Conservation (phyloP, 2,797 vertebrate genomes). For the Rhinatrema bivittatum region DNA sequence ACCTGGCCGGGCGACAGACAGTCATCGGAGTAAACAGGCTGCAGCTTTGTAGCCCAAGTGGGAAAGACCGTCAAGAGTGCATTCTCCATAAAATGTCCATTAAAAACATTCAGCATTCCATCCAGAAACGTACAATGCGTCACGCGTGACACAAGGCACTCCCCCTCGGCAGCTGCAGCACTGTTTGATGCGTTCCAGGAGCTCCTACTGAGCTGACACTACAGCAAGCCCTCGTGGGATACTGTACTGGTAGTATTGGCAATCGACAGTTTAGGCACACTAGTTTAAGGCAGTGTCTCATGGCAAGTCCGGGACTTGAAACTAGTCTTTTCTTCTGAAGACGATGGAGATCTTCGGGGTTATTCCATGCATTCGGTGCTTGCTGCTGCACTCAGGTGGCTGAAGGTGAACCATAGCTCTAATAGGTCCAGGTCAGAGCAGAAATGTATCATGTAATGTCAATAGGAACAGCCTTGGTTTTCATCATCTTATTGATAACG, state of each 20-base stretch:
- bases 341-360: slow-evolving; percentile 49
- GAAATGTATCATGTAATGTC: slow-evolving; percentile 46
- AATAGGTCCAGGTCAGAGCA: slow-evolving; percentile 52
- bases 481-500: slow-evolving; percentile 43
- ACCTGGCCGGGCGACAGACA: slow-evolving; percentile 57
- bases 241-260: slow-evolving; percentile 59
- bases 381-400: slow-evolving; percentile 44
- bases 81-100: slow-evolving; percentile 56
- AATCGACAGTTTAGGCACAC: slow-evolving; percentile 71
- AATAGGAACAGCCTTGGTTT: slow-evolving; percentile 42
- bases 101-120: slow-evolving; percentile 70
- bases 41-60: slow-evolving; percentile 53
- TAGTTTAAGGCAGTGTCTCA: slow-evolving; percentile 74
- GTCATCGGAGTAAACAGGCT: slow-evolving; percentile 55
- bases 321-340: slow-evolving; percentile 54
- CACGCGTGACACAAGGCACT: slow-evolving; percentile 43
- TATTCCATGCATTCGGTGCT: slow-evolving; percentile 56
- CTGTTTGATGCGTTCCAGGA: slow-evolving; percentile 29
- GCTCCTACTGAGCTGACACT: slow-evolving; percentile 37
- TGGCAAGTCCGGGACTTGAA: slow-evolving; percentile 60
- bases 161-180: slow-evolving; percentile 49
- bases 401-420: slow-evolving; percentile 45
- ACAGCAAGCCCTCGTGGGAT: slow-evolving; percentile 55
- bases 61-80: slow-evolving; percentile 35
- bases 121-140: slow-evolving; percentile 53